These are phyloP conservation scores for Tichodroma muraria DNA, from an alignment of 2,113 vertebrate species.

Conservation along the genomic window DNA sequence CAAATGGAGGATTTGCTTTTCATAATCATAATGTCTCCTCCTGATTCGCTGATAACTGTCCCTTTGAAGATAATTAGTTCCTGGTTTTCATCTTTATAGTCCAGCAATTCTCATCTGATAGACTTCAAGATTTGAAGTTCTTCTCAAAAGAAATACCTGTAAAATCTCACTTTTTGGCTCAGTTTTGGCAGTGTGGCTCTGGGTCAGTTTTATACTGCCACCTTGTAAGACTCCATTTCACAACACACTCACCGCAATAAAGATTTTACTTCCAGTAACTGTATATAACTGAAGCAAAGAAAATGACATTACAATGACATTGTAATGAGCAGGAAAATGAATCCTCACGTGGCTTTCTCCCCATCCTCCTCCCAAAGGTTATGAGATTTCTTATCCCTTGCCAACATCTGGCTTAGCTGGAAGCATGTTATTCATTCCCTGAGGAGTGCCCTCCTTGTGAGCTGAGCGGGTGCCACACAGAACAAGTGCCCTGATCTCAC, in stretches of 20 bases:
- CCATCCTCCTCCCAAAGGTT: neutral
- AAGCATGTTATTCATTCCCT: rapidly evolving
- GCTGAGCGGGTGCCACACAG: neutral
- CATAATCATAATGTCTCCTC: neutral
- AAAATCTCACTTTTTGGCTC: neutral
- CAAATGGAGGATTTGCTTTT: neutral
- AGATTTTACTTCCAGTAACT: neutral
- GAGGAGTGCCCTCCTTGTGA: neutral
- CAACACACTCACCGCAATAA: rapidly evolving
- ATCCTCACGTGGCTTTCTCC: neutral
- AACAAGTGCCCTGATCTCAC: neutral
- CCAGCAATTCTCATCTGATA: neutral
- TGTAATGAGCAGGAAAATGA: neutral
- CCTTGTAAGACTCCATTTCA: neutral
- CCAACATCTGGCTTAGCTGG: neutral
- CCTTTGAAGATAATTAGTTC: conserved; percentile 23
- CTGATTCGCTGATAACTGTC: neutral
- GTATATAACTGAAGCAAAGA: neutral
- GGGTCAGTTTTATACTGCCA: neutral
- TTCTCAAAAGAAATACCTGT: neutral
- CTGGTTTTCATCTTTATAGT: neutral
- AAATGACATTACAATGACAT: neutral
- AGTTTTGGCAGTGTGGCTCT: neutral
- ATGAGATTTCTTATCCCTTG: neutral
- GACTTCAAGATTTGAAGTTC: neutral